Base-by-base conservation (phyloP, 2,113 vertebrate species). In the Poicephalus gulielmi region DNA sequence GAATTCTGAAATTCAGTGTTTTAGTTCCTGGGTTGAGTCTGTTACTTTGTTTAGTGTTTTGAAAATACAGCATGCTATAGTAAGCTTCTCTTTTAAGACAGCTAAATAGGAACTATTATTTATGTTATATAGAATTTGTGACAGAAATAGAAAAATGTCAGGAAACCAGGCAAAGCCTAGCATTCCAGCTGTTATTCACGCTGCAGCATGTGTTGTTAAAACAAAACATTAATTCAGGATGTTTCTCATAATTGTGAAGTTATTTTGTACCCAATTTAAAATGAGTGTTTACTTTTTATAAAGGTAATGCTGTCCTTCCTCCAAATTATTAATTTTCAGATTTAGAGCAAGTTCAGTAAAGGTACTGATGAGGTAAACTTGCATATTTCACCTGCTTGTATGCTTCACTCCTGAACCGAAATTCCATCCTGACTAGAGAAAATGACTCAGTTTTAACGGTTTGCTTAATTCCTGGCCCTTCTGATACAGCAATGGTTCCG, bases 131-230 rank as follows among this genome's bases (percentile, higher is more conserved):
- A 94, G 62, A 91, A 88, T 94, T 92, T 76, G 37, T 83, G 73
- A 88, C 83, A 91, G 79, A 94, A 95, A 88, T 70, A 94, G 80
- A 81, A 94, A 94, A 92, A 93, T 91, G 28, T 35, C 87, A 90
- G 94, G 93, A 95, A 96, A 64, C 53, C 0, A 19, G 60, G n/a
- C 53, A 49, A 80, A 88, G 59, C 52, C 11, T 92, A 33, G 25
- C 47, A 39, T 90, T 91, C 57, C n/a, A 88, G 64, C 62, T 83
- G 63, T 84, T 92, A 84, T 31, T 91, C n/a, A 69, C 13, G 44
- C 31, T 52, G 22, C 59, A 57, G 23, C 4, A 0, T 49, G 41
- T 57, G 31, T 50, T 87, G 31, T 74, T 30, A 74, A 79, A 94
- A n/a, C n/a, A 88, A 76, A 68, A 57, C 23, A 35, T 84, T 57